These are phyloP conservation scores for Polyommatus icarus DNA, from an alignment of 2,888 invertebrate genomes.

Conservation along the genomic window DNA sequence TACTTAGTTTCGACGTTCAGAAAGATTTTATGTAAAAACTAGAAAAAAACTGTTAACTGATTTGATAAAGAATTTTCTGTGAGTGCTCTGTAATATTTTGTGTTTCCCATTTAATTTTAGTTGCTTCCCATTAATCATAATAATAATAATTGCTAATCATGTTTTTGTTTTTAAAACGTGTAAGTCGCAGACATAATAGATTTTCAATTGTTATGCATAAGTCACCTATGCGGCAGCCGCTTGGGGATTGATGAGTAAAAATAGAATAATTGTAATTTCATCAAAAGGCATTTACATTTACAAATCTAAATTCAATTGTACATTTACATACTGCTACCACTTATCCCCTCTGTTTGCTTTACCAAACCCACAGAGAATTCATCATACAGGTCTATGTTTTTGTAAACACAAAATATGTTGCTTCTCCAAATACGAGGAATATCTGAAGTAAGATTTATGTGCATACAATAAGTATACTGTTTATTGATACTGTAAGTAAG, in stretches of 20 bases:
- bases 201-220: no score
- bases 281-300: neutral
- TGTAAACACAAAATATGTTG: conserved; percentile 1
- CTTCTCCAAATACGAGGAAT: conserved; percentile 13
- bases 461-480: neutral
- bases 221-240: no score
- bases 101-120: neutral
- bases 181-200: no score
- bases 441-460: conserved; percentile 2
- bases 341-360: conserved; percentile 20
- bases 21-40: no score
- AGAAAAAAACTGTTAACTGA: neutral
- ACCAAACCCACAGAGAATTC: neutral
- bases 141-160: no score
- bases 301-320: neutral
- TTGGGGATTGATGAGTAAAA: no score
- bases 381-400: conserved; percentile 8
- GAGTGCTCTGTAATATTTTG: neutral
- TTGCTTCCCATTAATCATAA: no score
- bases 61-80: neutral
- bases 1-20: no score
- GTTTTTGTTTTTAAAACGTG: no score
- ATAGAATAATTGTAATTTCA: neutral
- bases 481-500: neutral
- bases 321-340: conserved; percentile 1